Percentiles rank a stretch among this genome's conserved stretches.
Evolutionary conservation across 2,113 vertebrate species (phyloP).

Genomic region (Hippocampus mohnikei): DNA sequence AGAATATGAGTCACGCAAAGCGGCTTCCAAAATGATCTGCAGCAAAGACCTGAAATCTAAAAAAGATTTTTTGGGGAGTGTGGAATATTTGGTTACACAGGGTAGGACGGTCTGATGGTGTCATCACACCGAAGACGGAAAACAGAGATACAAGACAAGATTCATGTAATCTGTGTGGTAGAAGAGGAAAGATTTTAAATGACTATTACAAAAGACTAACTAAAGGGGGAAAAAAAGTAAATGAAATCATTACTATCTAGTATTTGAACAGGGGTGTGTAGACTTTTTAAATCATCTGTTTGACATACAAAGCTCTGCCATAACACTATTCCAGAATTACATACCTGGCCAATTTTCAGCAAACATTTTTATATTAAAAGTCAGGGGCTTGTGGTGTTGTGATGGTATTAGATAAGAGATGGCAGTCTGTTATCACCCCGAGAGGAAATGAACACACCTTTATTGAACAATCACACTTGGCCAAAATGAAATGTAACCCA

Average conservation of each 20-base stretch:
- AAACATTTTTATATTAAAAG: conserved; percentile 15
- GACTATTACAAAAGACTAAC: neutral
- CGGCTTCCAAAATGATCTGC: conserved; percentile 28
- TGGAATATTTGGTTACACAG: conserved; percentile 40
- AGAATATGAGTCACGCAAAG: conserved; percentile 18
- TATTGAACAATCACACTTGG: conserved; percentile 43
- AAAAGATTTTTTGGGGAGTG: conserved; percentile 16
- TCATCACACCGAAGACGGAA: neutral
- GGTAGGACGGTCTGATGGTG: conserved; percentile 17
- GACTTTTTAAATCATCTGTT: neutral
- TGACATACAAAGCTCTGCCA: conserved; percentile 38
- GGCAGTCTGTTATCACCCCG: conserved; percentile 45
- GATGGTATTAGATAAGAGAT: conserved; percentile 39
- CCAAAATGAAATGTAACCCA: conserved; percentile 59
- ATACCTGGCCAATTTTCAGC: conserved; percentile 11
- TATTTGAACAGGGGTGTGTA: neutral
- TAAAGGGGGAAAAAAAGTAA: neutral
- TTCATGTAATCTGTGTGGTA: neutral
- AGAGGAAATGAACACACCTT: conserved; percentile 55
- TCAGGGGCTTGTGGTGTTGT: neutral
- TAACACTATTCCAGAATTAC: conserved; percentile 37
- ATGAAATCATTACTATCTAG: neutral
- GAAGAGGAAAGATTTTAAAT: neutral
- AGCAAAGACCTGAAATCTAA: conserved; percentile 13
- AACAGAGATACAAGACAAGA: neutral